Base-by-base conservation (phyloP, 1,140 invertebrate species). In the Bombus soroeensis region DNA sequence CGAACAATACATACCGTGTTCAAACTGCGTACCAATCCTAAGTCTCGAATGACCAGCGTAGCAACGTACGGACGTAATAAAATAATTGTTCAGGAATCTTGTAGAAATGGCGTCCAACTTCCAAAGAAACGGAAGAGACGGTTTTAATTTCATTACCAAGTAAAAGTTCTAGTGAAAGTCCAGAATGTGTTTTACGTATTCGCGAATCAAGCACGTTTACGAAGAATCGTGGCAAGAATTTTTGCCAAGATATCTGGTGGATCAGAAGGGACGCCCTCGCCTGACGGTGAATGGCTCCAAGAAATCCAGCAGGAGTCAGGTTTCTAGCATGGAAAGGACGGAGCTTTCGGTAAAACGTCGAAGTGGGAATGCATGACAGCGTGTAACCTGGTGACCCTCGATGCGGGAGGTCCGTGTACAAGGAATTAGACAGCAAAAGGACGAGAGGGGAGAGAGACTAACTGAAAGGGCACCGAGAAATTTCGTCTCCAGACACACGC, bases 381-480 rank as follows among this genome's bases (percentile, higher is more conserved):
- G 43, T 81, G 86, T 86, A 88, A 87, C 76, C 64, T 47, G 87
- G 86, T 83, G 83, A 89, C 85, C 86, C 70, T 87, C 87, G 81
- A 88, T 59, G 85, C 85, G 89, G 90, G 88, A 89, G 91, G 86
- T 89, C 88, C 81, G 53, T 66, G 71, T 83, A 81, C 62, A 73
- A 86, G 66, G 89, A 89, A 92, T 89, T 87, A 87, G 90, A 71
- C 25, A 12, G 12, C 4, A 39, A 13, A 39, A 6, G 39, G 70
- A 12, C 70, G 37, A 28, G 22, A 32, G 25, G 12, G 25, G 34
- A 41, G 8, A 39, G 25, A 37, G 43, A 64, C 70, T 1, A 39
- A 22, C 13, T 32, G 59, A 15, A 91, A 82, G 73, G 79, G 15
- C 78, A 78, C 87, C 64, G 79, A 88, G 41, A 89, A 92, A 92